Base-by-base conservation (phyloP, 2,888 invertebrate species). In the Gryllus longicercus region DNA sequence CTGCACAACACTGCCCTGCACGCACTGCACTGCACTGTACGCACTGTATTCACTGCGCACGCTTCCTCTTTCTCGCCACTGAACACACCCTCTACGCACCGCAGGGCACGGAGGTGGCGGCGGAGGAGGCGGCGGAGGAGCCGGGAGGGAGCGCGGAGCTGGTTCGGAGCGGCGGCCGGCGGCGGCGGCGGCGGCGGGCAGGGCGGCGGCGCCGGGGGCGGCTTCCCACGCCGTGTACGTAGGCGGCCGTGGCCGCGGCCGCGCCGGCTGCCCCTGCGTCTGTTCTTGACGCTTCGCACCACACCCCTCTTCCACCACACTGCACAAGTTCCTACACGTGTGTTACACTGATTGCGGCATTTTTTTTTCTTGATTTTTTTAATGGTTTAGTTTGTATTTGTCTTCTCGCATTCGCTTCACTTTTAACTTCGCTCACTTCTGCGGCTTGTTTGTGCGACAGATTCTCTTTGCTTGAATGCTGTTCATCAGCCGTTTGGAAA, bases 211-310 rank as follows among this genome's bases (percentile, higher is more conserved):
- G 63, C 14, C 18, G 49, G 74, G 79, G 23, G 50, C 80, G 63
- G 78, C 78, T 50, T 79, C 78, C 38, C 51, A 78, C 80, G 76
- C 75, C 76, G 79, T 76, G 78, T 80, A 80, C 74, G 78, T 80
- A 80, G 63, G 14, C 81, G 76, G 78, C 78, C n/a, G n/a, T 63
- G 63, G 63, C 63, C 78, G 79, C 81, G 51, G 50, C 81, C 76
- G 63, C 63, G 63, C 63, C 63, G 63, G 63, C 79, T 81, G 81
- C 80, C 81, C 81, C 38, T 81, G 81, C 81, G 78, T 80, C 80
- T 81, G 81, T 77, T 81, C 81, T 78, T 81, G 81, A 81, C 79
- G 75, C 23, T 75, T 23, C 51, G 18, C 51, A 49, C 21, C 50
- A 79, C 79, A 79, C 49, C 63, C 63, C n/a, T 63, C 63, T 63